Base-by-base conservation (phyloP, 1,140 invertebrate genomes). In the Cepaea nemoralis region DNA sequence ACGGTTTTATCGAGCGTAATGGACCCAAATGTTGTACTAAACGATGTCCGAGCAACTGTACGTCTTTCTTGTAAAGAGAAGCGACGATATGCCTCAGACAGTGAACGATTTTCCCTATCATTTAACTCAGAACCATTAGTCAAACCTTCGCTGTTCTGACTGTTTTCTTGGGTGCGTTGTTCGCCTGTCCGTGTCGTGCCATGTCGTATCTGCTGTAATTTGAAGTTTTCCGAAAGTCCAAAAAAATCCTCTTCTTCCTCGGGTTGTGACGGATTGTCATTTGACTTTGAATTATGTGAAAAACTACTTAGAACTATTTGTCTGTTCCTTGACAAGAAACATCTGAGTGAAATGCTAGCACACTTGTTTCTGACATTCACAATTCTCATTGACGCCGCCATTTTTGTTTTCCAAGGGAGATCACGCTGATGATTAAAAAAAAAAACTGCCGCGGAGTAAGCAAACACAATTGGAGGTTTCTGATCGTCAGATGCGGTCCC, bases 191-290 rank as follows among this genome's bases (percentile, higher is more conserved):
- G 8, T 69, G 31, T 69, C 8, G 31, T 6, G 16, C n/a, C 35
- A 50, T 48, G 73, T 33, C 75, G 63, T 24, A 14, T 33, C 6
- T 77, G 75, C 50, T 77, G 75, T 24, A 77, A 63, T 66, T 77
- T 66, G 33, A 77, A 77, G 24, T 66, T 35, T 40, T 63, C 19
- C 14, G 75, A 55, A 63, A 77, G 63, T 37, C 75, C 75, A 66
- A 77, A 77, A 55, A 77, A 77, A 66, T 77, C 75, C n/a, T 77
- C 75, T n/a, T 70, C 69, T 16, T 71, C 40, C 14, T 71, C 37
- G 1, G 8, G 1, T 5, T 40, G 1, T 39, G 40, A 40, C 16
- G 35, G 69, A 71, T 42, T 39, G 22, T n/a, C 10, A 42, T 71
- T 40, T 71, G 40, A 0, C 40, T 6, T 67, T n/a, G n/a, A n/a